Evolutionary conservation across 2,113 vertebrate genomes (phyloP).

Genomic region (Crocuta crocuta): DNA sequence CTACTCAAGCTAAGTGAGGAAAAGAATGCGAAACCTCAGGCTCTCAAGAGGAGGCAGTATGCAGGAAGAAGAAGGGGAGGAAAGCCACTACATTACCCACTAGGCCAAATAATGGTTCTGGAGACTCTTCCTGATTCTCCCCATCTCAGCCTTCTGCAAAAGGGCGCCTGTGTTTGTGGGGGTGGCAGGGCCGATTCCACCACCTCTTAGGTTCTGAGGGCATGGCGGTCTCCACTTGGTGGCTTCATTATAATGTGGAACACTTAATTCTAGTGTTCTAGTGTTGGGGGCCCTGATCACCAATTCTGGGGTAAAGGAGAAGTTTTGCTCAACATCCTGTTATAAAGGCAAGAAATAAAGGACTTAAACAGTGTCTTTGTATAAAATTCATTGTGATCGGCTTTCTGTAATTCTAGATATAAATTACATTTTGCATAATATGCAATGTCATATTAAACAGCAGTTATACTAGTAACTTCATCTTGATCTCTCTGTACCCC

Average conservation of each 20-base stretch:
- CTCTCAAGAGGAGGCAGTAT: not conserved
- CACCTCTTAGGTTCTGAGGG: not conserved
- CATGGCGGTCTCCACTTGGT: not conserved
- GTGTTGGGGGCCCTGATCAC: not conserved
- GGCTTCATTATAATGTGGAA: not conserved
- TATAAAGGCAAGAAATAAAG: conserved; percentile 15
- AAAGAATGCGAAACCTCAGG: not conserved
- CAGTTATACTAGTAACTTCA: not conserved
- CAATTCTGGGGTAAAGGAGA: not conserved
- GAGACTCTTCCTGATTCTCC: not conserved
- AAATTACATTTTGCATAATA: not conserved
- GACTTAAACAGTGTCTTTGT: not conserved
- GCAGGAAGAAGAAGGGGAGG: not conserved
- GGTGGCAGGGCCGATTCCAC: not conserved
- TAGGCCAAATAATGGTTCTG: not conserved
- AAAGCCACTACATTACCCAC: not conserved
- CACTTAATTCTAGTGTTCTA: not conserved
- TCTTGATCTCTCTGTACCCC: no score
- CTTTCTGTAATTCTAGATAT: not conserved
- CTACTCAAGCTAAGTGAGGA: not conserved
- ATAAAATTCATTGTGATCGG: not conserved
- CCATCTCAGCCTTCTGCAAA: not conserved
- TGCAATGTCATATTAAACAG: not conserved
- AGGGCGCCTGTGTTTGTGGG: not conserved
- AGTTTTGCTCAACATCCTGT: not conserved